Base-by-base conservation (phyloP, 1,140 invertebrate genomes). In the Drosophila nigrodunni region DNA sequence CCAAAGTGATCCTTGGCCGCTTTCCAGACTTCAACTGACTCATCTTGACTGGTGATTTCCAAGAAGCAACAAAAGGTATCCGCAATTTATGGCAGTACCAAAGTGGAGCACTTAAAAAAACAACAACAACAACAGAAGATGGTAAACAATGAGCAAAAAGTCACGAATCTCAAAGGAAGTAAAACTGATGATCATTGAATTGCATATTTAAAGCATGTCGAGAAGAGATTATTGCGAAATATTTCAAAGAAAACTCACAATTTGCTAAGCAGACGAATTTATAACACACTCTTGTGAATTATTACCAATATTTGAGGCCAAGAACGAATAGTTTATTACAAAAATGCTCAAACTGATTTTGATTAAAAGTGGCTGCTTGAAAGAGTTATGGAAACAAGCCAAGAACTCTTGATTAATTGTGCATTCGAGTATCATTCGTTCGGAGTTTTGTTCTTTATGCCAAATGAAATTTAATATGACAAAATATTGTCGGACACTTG, bases 381-480 rank as follows among this genome's bases (percentile, higher is more conserved):
- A 35, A 59, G 46, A 66, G 35, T 25, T 59, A 18, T 60, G 21
- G 55, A 13, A 69, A 59, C 21, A 59, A 46, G 57, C 41, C 41
- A 46, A 69, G 46, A 55, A n/a, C 39, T 39, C 39, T 79, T 79
- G 80, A 83, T 70, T 83, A 83, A 83, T 83, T 83, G 76, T 83
- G 55, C 64, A 5, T 52, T 74, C 44, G 46, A 66, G 69, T 65
- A 41, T 46, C 59, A 71, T 64, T 64, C 49, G 68, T 55, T 55
- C 46, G 41, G 7, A 59, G 55, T 34, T n/a, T 78, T 86, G 62
- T 80, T 65, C 83, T 85, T 72, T 66, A 54, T 74, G 59, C 54
- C 62, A 67, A 80, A 69, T 74, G 69, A 76, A 87, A 78, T 87
- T 82, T 59, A 78, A 82, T 86, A 81, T 82, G 82, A 73, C 83